Percentiles rank a stretch among this genome's conserved stretches.
phyloP scores from a whole-genome alignment of 2,888 invertebrate genomes.

The Leptura quadrifasciata region DNA sequence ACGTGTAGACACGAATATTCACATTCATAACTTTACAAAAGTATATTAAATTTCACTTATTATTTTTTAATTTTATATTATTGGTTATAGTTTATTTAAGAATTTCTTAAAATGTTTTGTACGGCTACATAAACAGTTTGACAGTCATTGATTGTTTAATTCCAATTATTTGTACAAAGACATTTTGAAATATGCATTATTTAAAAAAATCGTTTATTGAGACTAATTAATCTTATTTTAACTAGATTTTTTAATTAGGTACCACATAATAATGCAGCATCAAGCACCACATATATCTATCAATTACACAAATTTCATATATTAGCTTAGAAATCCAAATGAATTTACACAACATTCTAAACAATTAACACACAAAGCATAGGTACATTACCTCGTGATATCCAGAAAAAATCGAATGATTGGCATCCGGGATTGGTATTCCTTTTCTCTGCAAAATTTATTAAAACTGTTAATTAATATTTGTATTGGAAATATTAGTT shows the following conservation, averaged over 20 bases:
- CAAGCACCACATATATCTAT: conserved; percentile 74
- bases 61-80: too few relatives aligned
- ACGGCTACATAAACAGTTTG: background rate
- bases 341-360: conserved; percentile 17
- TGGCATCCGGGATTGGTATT: conserved; percentile 69
- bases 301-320: conserved; percentile 50
- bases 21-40: too few relatives aligned
- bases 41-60: too few relatives aligned
- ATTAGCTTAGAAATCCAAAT: conserved; percentile 1
- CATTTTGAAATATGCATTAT: background rate
- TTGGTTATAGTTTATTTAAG: too few relatives aligned
- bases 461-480: conserved; percentile 11
- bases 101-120: background rate
- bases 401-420: conserved; percentile 70
- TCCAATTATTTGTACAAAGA: background rate
- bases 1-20: too few relatives aligned
- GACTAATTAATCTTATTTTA: background rate
- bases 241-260: background rate
- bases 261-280: conserved; percentile 58
- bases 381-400: conserved; percentile 68
- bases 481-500: background rate
- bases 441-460: conserved; percentile 72
- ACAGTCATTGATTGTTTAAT: background rate
- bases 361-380: conserved; percentile 19
- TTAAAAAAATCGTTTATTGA: background rate